A percentile compares a stretch with the other conserved stretches of the same genome.
These are phyloP conservation scores for Chloropsis hardwickii DNA, from an alignment of 2,113 vertebrate genomes.

Conservation along the genomic window DNA sequence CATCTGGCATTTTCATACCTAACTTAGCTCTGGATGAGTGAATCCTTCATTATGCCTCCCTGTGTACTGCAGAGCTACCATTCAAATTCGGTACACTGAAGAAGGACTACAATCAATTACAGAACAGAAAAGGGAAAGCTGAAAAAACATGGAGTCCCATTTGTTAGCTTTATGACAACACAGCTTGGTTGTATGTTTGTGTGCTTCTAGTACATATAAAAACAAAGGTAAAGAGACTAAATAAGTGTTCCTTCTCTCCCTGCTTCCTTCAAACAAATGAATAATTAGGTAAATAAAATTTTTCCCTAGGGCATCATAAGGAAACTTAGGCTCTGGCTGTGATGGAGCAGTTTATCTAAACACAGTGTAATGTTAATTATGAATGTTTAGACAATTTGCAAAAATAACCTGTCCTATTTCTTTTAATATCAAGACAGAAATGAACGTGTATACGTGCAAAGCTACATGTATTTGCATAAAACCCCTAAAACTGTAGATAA, in stretches of 20 bases:
- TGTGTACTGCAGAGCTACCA: neutral
- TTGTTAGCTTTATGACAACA: neutral
- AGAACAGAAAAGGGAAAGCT: neutral
- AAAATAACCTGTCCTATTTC: neutral
- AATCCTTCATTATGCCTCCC: neutral
- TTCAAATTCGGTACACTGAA: neutral
- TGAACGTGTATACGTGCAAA: rapidly evolving
- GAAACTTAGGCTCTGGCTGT: neutral
- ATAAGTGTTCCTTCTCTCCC: neutral
- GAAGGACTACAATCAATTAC: neutral
- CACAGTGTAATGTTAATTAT: rapidly evolving
- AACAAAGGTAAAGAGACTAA: neutral
- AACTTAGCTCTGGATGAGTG: neutral
- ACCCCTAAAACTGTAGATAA: neutral
- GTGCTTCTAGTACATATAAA: neutral
- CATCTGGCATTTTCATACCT: neutral
- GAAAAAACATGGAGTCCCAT: neutral
- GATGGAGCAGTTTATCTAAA: neutral
- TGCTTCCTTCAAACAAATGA: neutral
- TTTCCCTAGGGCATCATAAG: neutral
- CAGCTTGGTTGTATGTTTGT: neutral
- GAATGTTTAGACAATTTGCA: neutral
- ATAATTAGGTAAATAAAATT: neutral
- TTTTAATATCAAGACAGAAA: neutral
- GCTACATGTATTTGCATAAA: neutral